Percentiles rank a stretch among this genome's conserved stretches.
phyloP scores from a whole-genome alignment of 1,140 invertebrate genomes.

The Drosophila trapezifrons region DNA sequence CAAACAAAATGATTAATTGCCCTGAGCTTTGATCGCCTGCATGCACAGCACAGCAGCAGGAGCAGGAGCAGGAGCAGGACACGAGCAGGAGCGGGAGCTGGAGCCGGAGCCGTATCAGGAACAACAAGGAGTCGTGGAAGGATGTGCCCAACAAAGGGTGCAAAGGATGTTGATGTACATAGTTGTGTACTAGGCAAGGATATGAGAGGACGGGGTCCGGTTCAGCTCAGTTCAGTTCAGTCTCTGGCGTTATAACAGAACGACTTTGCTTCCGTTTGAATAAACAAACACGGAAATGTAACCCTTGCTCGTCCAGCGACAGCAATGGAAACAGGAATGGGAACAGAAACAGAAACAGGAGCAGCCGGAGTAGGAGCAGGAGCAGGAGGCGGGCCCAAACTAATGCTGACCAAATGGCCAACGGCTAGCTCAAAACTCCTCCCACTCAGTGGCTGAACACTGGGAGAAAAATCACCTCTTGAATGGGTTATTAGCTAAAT shows the following conservation, averaged over 20 bases:
- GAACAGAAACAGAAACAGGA: slow-evolving; percentile 27
- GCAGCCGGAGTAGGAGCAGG: slow-evolving; percentile 3
- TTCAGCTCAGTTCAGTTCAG: slow-evolving; percentile 21
- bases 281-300: slow-evolving; percentile 82
- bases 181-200: slow-evolving; percentile 45
- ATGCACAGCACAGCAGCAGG: slow-evolving; percentile 64
- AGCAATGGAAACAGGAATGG: slow-evolving; percentile 22
- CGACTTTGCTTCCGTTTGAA: slow-evolving; percentile 83
- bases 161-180: slow-evolving; percentile 67
- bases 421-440: slow-evolving; percentile 40
- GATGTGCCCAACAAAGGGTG: slow-evolving; percentile 76
- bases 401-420: slow-evolving; percentile 69
- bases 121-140: slow-evolving; percentile 51
- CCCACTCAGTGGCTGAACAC: slow-evolving; percentile 11
- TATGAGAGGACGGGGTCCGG: slow-evolving; percentile 12
- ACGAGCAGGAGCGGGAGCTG: slow-evolving; percentile 2
- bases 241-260: slow-evolving; percentile 79
- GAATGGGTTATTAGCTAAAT: background rate
- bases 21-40: slow-evolving; percentile 83
- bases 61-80: slow-evolving; percentile 22
- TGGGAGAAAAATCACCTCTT: background rate
- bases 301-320: slow-evolving; percentile 54
- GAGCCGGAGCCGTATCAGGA: slow-evolving; percentile 4
- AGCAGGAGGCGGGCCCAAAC: slow-evolving; percentile 47
- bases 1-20: slow-evolving; percentile 84